Percentiles rank a stretch among this genome's conserved stretches.
phyloP scores from a whole-genome alignment of 2,888 invertebrate species.

The Sphecodes monilicornis region DNA sequence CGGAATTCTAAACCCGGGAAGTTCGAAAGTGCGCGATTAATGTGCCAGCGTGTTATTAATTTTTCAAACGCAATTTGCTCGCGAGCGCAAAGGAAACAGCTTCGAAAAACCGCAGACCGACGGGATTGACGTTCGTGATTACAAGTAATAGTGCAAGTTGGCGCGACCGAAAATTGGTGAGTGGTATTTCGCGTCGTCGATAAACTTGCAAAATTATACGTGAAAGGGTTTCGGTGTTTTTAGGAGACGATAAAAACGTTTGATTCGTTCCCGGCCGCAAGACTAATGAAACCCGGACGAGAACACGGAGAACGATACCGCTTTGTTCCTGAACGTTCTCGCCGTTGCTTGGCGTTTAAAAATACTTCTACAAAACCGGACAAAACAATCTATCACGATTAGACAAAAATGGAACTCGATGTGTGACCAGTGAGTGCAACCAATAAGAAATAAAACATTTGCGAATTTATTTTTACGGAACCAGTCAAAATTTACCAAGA shows the following conservation, averaged over 20 bases:
- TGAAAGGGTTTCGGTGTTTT: conserved; percentile 49
- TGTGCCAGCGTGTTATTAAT: conserved; percentile 23
- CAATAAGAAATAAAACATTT: neutral
- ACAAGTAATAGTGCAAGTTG: conserved; percentile 16
- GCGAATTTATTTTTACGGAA: neutral
- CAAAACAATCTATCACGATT: neutral
- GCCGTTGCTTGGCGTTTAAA: neutral
- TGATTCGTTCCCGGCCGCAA: neutral
- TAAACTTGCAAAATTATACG: conserved; percentile 46
- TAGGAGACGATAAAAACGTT: conserved; percentile 27
- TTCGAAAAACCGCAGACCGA: conserved; percentile 3
- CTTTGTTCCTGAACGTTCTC: conserved; percentile 15
- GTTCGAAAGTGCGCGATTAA: neutral
- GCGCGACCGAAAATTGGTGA: conserved; percentile 28
- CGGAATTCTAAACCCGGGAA: neutral
- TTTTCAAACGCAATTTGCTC: neutral
- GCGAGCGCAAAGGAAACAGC: neutral
- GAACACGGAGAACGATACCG: conserved; percentile 3
- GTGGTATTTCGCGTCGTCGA: conserved; percentile 32
- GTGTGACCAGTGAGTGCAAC: no score
- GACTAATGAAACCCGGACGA: conserved; percentile 23
- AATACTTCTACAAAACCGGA: neutral
- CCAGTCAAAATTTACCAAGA: neutral
- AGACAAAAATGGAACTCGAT: neutral
- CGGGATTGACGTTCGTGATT: conserved; percentile 27